Conservation (phyloP, 2,888 invertebrate genomes). For the Drosophila maculinotata region DNA sequence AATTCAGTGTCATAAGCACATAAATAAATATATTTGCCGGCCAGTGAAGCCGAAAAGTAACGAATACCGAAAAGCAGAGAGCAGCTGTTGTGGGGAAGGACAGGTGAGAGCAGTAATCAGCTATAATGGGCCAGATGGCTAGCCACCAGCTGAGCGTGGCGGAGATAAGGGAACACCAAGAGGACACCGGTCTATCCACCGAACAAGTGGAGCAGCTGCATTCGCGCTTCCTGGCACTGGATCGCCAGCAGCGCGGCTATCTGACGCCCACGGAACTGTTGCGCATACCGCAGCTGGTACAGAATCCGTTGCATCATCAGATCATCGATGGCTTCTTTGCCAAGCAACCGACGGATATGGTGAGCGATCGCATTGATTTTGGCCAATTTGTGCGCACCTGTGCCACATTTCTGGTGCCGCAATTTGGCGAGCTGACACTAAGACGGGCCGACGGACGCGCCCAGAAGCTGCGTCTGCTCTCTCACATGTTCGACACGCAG, state of each 20-base stretch:
- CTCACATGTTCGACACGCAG: slow-evolving; percentile 46
- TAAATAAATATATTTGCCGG: neutral
- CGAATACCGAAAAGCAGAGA: neutral
- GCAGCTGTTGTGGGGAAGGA: neutral
- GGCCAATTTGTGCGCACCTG: slow-evolving; percentile 47
- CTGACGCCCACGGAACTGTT: slow-evolving; percentile 56
- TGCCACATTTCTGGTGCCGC: slow-evolving; percentile 42
- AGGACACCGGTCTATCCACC: slow-evolving; percentile 27
- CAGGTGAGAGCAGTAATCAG: neutral
- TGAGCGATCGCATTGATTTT: slow-evolving; percentile 37
- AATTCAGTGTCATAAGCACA: slow-evolving; percentile 21
- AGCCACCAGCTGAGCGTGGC: slow-evolving; percentile 37
- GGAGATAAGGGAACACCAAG: slow-evolving; percentile 24
- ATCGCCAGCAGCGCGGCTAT: slow-evolving; percentile 51
- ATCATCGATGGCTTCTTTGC: slow-evolving; percentile 60
- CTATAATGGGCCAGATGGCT: slow-evolving; percentile 33
- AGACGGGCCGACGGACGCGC: slow-evolving; percentile 15
- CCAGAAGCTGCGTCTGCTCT: slow-evolving; percentile 48
- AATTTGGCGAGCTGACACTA: neutral
- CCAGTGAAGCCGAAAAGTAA: no score
- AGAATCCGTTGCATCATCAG: slow-evolving; percentile 55
- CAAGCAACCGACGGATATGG: neutral
- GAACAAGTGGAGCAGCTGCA: slow-evolving; percentile 36
- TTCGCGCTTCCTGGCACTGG: slow-evolving; percentile 35
- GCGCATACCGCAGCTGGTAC: slow-evolving; percentile 57